Conservation (phyloP, 92 coral and sea anemone species). For the Paramuricea clavata region DNA sequence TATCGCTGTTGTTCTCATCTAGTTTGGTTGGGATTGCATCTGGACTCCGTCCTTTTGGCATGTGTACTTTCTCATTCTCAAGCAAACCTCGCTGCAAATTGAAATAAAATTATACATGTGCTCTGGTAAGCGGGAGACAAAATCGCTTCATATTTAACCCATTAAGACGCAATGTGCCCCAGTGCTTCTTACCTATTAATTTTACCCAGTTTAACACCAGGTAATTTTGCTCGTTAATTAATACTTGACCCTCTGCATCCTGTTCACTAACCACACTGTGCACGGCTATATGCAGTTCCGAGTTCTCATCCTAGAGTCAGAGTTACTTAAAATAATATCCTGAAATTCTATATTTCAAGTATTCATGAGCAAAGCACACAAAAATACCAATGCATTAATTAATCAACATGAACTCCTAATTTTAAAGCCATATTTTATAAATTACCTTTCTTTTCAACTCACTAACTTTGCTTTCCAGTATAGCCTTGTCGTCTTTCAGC, state of each 20-base stretch:
- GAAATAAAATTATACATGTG: background rate
- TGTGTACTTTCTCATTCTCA: conserved; percentile 4
- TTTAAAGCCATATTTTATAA: background rate
- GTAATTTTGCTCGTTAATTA: no score
- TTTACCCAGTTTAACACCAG: no score
- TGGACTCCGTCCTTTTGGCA: background rate
- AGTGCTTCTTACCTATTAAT: no score
- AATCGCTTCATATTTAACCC: no score
- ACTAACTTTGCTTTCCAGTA: no score
- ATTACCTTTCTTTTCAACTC: no score
- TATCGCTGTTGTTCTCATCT: background rate
- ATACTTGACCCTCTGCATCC: no score
- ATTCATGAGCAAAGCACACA: background rate
- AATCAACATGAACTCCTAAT: background rate
- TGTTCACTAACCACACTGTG: background rate
- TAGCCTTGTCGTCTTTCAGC: background rate
- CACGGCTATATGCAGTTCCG: background rate
- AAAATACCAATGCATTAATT: background rate
- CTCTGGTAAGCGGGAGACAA: background rate
- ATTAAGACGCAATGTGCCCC: no score
- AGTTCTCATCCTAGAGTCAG: no score
- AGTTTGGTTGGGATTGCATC: background rate
- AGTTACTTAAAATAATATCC: no score
- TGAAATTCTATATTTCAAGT: background rate
- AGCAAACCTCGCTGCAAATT: conserved; percentile 2